Percentiles rank a stretch among this genome's conserved stretches.
These are phyloP conservation scores for Harpagus bidentatus DNA, from an alignment of 2,113 vertebrate genomes.

Conservation along the genomic window DNA sequence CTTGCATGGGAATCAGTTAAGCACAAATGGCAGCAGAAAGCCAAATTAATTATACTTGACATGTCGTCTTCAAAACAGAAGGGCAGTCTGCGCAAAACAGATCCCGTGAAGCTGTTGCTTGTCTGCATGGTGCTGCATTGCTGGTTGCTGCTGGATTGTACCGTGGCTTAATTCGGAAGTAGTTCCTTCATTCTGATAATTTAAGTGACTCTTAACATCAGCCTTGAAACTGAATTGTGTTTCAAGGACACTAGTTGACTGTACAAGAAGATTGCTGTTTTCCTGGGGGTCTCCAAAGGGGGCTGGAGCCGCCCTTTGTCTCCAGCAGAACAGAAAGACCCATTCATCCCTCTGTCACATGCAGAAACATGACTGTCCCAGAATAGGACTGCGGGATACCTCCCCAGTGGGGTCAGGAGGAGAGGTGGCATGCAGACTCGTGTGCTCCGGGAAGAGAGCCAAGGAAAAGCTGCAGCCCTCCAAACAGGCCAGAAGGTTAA, in stretches of 20 bases:
- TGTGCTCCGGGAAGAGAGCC: background rate
- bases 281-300: background rate
- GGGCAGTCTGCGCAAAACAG: background rate
- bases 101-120: background rate
- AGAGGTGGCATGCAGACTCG: background rate
- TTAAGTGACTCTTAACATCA: background rate
- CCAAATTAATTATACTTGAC: background rate
- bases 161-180: background rate
- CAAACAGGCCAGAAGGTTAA: background rate
- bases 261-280: background rate
- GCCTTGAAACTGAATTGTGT: background rate
- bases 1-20: background rate
- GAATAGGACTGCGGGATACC: background rate
- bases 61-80: background rate
- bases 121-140: background rate
- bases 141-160: background rate
- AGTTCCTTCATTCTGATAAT: background rate
- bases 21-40: background rate
- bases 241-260: background rate
- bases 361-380: constrained; percentile 31
- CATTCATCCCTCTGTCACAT: constrained; percentile 41
- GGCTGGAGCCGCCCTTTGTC: background rate
- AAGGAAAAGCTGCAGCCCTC: background rate
- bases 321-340: background rate
- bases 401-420: background rate